Evolutionary conservation across 2,888 invertebrate species (phyloP).

Genomic region (Heliconius hortense): DNA sequence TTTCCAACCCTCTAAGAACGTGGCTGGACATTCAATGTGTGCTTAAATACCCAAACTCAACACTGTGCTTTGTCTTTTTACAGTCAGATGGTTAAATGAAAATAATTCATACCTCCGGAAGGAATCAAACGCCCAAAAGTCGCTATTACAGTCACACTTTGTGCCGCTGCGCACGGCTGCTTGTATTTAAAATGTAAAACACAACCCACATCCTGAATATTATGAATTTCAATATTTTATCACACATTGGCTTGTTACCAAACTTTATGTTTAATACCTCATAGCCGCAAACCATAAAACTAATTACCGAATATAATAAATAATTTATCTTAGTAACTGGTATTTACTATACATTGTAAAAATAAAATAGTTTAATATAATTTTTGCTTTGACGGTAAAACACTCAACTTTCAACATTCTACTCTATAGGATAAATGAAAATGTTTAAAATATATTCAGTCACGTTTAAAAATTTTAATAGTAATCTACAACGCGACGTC

Average conservation of each 20-base stretch:
- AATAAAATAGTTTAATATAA: too few species aligned
- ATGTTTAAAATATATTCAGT: too few species aligned
- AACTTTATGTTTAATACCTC: slow-evolving; percentile 7
- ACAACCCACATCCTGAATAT: slow-evolving; percentile 3
- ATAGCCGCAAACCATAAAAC: slow-evolving; percentile 14
- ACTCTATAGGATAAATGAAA: too few species aligned
- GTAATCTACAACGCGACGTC: too few species aligned
- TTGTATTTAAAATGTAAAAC: not conserved
- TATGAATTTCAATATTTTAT: slow-evolving; percentile 15
- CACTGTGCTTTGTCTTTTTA: not conserved
- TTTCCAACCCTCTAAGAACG: too few species aligned
- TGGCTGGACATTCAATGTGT: too few species aligned
- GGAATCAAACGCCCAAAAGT: not conserved
- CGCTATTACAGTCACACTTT: not conserved
- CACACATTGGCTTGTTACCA: slow-evolving; percentile 7
- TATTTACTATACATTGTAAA: not conserved
- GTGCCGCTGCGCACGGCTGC: not conserved
- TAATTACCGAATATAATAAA: slow-evolving; percentile 10
- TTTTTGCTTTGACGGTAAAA: too few species aligned
- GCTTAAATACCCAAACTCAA: not conserved
- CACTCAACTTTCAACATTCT: too few species aligned
- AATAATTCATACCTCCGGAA: not conserved
- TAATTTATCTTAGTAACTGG: slow-evolving; percentile 8
- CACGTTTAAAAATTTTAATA: too few species aligned
- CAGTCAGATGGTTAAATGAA: not conserved